Percentiles rank a stretch among this genome's conserved stretches.
Conservation (phyloP, 2,113 vertebrate genomes). For the Hippocampus zosterae region DNA sequence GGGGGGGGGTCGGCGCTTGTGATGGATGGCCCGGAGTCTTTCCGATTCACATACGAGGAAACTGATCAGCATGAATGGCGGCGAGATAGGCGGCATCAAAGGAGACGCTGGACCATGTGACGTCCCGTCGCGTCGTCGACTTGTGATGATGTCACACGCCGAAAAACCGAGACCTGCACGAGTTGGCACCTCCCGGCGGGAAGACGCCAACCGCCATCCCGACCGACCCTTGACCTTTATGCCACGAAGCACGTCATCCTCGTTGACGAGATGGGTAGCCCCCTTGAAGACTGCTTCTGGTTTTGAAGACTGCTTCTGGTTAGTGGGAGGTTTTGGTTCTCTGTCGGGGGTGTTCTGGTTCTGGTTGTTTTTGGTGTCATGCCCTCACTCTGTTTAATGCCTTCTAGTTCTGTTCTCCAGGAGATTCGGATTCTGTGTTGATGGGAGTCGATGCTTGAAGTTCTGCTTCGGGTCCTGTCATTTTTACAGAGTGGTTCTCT, state of each 20-base stretch:
- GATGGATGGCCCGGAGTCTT: conserved; percentile 56
- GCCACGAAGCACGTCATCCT: neutral
- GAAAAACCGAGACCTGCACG: neutral
- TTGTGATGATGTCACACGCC: neutral
- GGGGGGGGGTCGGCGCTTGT: conserved; percentile 52
- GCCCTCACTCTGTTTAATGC: neutral
- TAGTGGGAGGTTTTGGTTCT: neutral
- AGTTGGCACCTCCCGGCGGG: neutral
- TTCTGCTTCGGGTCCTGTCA: too few relatives aligned
- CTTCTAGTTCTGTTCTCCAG: too few relatives aligned
- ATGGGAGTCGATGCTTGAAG: too few relatives aligned
- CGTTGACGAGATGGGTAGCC: neutral
- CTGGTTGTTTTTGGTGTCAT: neutral
- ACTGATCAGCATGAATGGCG: conserved; percentile 49
- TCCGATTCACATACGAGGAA: conserved; percentile 52
- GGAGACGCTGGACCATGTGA: neutral
- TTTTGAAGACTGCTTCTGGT: neutral
- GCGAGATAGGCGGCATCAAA: conserved; percentile 55
- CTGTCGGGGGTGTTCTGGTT: too few relatives aligned
- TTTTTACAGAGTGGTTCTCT: too few relatives aligned
- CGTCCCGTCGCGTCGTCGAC: neutral
- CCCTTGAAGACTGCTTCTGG: neutral
- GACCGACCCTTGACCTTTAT: too few relatives aligned
- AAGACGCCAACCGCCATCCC: too few relatives aligned
- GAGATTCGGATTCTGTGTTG: too few relatives aligned